These are phyloP conservation scores for Hozukius guyotensis DNA, from an alignment of 2,797 vertebrate genomes.

Conservation along the genomic window DNA sequence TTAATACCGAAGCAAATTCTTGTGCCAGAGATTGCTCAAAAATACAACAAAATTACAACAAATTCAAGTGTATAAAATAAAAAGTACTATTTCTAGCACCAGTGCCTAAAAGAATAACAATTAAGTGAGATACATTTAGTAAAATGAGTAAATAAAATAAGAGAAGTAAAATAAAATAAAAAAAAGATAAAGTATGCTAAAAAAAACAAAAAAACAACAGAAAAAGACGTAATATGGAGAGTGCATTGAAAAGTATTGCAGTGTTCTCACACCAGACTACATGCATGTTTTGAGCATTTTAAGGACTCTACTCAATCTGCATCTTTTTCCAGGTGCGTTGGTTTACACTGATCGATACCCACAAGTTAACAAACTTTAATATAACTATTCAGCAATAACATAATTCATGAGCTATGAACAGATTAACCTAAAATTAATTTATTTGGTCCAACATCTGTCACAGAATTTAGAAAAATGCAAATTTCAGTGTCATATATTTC, in stretches of 20 bases:
- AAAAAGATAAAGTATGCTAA: no score
- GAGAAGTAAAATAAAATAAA: no score
- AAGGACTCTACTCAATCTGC: neutral
- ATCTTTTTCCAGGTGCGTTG: neutral
- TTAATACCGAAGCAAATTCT: no score
- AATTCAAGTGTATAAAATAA: no score
- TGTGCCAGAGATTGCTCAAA: no score
- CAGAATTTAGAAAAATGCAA: neutral
- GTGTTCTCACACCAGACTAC: neutral
- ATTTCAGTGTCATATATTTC: neutral
- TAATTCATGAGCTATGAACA: neutral
- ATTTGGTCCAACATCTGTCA: neutral
- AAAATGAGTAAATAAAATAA: no score
- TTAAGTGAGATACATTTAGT: no score
- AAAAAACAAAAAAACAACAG: no score
- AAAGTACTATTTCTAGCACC: no score
- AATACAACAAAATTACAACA: no score
- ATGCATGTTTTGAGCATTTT: neutral
- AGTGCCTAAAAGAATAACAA: no score
- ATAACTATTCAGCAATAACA: neutral
- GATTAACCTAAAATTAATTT: neutral
- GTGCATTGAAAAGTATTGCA: neutral
- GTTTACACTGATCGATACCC: accelerated
- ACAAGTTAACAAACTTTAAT: neutral
- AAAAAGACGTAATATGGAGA: no score